Conservation (phyloP, 2,797 vertebrate species). For the Gadopsis marmoratus region DNA sequence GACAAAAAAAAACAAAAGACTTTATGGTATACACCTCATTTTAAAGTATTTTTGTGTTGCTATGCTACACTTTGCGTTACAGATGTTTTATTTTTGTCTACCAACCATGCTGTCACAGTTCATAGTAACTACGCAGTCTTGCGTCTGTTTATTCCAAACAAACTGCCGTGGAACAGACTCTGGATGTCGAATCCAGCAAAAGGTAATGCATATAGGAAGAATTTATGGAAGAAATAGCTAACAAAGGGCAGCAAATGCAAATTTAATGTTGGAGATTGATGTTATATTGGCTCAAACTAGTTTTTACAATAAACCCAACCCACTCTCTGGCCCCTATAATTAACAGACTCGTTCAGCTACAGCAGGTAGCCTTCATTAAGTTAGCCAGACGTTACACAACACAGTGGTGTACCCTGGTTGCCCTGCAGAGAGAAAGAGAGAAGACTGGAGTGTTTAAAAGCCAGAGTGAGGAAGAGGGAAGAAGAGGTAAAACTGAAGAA, state of each 20-base stretch:
- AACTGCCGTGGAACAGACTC: slow-evolving; percentile 2
- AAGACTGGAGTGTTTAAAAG: background rate
- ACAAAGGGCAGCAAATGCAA: slow-evolving; percentile 16
- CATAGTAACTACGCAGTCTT: background rate
- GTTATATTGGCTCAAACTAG: background rate
- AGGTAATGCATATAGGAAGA: background rate
- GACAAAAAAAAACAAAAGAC: background rate
- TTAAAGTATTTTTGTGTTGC: background rate
- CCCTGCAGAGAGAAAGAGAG: background rate
- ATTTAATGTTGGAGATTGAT: background rate
- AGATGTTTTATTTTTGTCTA: background rate
- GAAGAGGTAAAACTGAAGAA: background rate
- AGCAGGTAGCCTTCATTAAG: slow-evolving; percentile 33
- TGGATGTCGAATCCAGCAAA: background rate
- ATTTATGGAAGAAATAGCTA: background rate
- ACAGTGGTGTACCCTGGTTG: background rate
- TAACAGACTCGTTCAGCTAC: slow-evolving; percentile 25
- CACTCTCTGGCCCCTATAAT: slow-evolving; percentile 19
- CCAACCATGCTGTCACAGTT: slow-evolving; percentile 1
- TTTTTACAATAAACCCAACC: slow-evolving; percentile 4
- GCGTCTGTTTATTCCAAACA: background rate
- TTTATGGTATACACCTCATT: background rate
- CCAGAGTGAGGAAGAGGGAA: background rate
- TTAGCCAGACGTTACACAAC: slow-evolving; percentile 12
- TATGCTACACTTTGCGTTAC: background rate